Percentiles rank a stretch among this genome's conserved stretches.
Evolutionary conservation across 2,888 invertebrate species (phyloP).

Genomic region (Unio pictorum): DNA sequence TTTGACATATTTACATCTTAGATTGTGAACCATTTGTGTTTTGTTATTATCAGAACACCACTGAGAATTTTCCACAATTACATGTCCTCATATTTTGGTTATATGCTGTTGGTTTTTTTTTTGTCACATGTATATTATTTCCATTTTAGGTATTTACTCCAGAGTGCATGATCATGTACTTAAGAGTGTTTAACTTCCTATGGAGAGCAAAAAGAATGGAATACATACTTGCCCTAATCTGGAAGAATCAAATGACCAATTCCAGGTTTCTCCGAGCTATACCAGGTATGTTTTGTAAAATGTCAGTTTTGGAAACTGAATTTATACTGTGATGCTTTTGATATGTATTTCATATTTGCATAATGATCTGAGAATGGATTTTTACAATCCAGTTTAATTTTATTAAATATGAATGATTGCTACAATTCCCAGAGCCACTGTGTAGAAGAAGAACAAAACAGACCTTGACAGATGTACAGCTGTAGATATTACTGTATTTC

Average conservation of each 20-base stretch:
- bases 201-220: conserved; percentile 94
- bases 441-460: too few relatives aligned
- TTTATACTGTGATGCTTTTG: background rate
- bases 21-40: too few relatives aligned
- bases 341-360: background rate
- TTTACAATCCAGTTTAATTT: too few relatives aligned
- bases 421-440: too few relatives aligned
- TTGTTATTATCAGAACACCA: too few relatives aligned
- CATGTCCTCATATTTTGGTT: too few relatives aligned
- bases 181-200: conserved; percentile 87
- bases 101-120: too few relatives aligned
- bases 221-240: conserved; percentile 85
- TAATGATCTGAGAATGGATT: background rate
- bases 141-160: conserved; percentile 74
- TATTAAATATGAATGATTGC: too few relatives aligned
- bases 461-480: too few relatives aligned
- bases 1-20: too few relatives aligned
- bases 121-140: background rate
- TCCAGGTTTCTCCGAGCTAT: conserved; percentile 80
- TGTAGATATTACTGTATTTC: too few relatives aligned
- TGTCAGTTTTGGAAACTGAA: background rate
- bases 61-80: too few relatives aligned
- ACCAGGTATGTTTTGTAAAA: conserved; percentile 75
- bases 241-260: conserved; percentile 85
- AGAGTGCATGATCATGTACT: conserved; percentile 80